A percentile compares a stretch with the other conserved stretches of the same genome.
These are phyloP conservation scores for Amazonetta brasiliensis DNA, from an alignment of 2,797 vertebrate species.

Conservation along the genomic window DNA sequence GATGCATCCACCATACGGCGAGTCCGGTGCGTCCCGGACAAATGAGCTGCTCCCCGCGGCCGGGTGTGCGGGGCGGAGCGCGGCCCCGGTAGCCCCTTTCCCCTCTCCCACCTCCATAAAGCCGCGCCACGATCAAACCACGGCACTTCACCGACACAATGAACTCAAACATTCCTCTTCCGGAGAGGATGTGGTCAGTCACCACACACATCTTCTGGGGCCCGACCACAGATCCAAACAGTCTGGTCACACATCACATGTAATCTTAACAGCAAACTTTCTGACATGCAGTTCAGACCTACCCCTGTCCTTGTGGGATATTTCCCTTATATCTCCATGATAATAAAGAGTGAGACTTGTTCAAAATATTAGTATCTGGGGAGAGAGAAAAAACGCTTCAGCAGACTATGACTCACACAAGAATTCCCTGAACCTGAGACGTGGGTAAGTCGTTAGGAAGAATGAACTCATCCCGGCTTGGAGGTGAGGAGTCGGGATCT, in stretches of 20 bases:
- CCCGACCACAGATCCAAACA: slow-evolving; percentile 20
- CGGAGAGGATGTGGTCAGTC: slow-evolving; percentile 60
- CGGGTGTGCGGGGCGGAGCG: neutral
- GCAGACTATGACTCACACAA: slow-evolving; percentile 40
- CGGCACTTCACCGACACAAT: neutral
- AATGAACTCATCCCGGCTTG: slow-evolving; percentile 26
- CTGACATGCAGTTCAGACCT: slow-evolving; percentile 24
- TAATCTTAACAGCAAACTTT: slow-evolving; percentile 27
- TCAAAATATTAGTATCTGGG: slow-evolving; percentile 44
- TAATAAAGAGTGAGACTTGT: slow-evolving; percentile 38
- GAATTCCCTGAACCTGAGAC: slow-evolving; percentile 42
- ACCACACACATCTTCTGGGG: slow-evolving; percentile 56
- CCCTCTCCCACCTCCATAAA: slow-evolving; percentile 23
- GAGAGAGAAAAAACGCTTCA: neutral
- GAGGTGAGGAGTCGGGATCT: neutral
- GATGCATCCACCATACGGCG: neutral
- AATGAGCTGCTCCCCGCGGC: neutral
- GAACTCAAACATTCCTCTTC: slow-evolving; percentile 29
- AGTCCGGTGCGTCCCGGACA: neutral
- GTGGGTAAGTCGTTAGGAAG: slow-evolving; percentile 12
- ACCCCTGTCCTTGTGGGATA: neutral
- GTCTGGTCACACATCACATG: slow-evolving; percentile 48
- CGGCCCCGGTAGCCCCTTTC: neutral
- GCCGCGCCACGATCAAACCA: neutral
- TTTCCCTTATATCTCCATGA: slow-evolving; percentile 14